Percentiles rank a stretch among this genome's conserved stretches.
Conservation (phyloP, 2,113 vertebrate species). For the Rhinolophus sinicus region DNA sequence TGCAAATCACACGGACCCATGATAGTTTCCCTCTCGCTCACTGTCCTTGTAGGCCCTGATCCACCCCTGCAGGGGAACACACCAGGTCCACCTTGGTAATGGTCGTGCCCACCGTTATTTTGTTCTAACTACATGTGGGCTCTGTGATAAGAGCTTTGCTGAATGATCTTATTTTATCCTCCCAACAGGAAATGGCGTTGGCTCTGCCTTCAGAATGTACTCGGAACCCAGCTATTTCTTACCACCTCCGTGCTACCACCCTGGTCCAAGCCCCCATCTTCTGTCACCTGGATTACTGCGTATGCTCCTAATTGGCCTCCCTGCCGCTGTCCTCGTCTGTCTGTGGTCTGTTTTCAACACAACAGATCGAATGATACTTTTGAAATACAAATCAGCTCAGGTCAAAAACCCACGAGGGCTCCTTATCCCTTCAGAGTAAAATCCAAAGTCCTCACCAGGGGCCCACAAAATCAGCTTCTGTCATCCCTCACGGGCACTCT, state of each 20-base stretch:
- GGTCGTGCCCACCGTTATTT: not conserved
- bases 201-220: not conserved
- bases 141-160: not conserved
- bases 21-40: not conserved
- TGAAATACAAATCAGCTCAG: constrained; percentile 8
- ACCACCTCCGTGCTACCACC: not conserved
- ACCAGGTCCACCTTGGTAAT: not conserved
- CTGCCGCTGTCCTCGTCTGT: not conserved
- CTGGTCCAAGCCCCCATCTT: not conserved
- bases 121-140: not conserved
- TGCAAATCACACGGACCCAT: not conserved
- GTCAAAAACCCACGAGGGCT: not conserved
- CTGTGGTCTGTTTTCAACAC: constrained; percentile 42
- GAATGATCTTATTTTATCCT: not conserved
- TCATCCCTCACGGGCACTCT: not conserved
- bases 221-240: not conserved
- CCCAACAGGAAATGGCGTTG: not conserved
- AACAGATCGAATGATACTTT: not conserved
- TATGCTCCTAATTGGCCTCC: not conserved
- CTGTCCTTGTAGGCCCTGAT: not conserved
- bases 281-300: not conserved
- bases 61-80: not conserved
- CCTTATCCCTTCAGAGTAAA: not conserved
- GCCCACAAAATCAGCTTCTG: not conserved
- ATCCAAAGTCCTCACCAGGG: not conserved